These are phyloP conservation scores for Sebastes itinus DNA, from an alignment of 2,797 vertebrate species.

Conservation along the genomic window DNA sequence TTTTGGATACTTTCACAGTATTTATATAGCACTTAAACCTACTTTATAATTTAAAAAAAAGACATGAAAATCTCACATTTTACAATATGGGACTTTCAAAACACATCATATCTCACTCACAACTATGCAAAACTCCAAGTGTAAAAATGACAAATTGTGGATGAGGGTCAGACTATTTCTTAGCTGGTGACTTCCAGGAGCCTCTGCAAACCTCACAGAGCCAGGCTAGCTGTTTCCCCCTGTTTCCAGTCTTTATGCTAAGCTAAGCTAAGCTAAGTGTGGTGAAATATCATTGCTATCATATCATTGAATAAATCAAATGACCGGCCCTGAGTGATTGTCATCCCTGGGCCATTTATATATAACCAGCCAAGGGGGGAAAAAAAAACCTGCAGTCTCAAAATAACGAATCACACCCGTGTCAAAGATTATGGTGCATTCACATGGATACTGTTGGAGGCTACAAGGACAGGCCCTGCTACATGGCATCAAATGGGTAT, in stretches of 20 bases:
- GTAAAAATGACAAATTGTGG: background rate
- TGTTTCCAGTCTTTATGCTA: background rate
- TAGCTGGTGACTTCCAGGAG: background rate
- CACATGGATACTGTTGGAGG: background rate
- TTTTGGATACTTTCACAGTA: no score
- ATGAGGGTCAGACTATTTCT: background rate
- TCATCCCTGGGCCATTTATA: background rate
- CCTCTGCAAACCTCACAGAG: background rate
- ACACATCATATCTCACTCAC: background rate
- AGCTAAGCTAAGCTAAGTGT: background rate
- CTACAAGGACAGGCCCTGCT: background rate
- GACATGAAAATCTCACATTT: no score
- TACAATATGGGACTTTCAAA: background rate
- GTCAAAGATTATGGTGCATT: background rate
- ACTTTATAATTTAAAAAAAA: no score
- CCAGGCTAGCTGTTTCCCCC: background rate
- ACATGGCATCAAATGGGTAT: background rate
- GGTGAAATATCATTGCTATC: background rate
- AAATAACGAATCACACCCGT: conserved; percentile 4
- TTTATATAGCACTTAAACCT: no score
- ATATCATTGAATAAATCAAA: conserved; percentile 2
- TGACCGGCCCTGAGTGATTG: background rate
- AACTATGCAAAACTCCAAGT: background rate
- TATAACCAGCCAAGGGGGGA: background rate
- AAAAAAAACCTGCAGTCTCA: conserved; percentile 21